Base-by-base conservation (phyloP, 2,888 invertebrate species). In the Harpalus rufipes region DNA sequence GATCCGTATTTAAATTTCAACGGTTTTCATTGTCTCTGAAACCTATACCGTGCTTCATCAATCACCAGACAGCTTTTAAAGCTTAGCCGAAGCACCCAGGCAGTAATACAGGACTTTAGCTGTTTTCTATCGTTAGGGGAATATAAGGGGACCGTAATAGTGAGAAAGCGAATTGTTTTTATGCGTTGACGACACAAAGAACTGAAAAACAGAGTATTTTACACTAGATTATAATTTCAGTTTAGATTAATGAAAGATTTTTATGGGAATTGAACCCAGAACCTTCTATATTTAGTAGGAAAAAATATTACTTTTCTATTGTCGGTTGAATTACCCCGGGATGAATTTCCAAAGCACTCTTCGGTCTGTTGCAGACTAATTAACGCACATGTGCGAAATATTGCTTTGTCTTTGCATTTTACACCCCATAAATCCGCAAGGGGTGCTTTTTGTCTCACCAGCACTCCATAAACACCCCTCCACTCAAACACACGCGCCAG, bases 331-430 rank as follows among this genome's bases (percentile, higher is more conserved):
- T 51, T 14, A 51, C 16, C 44, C 0, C 12, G 7, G 51, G 51
- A 14, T 12, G 32, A 14, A 39, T 32, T 14, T 32, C 32, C 32
- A 32, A 32, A 32, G 32, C 32, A 32, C 32, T 32, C 25, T 5
- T 18, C 21, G 18, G 7, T n/a, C 25, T n/a, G 32, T 56, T 32
- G 74, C 39, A 59, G 21, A 25, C 12, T 81, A 81, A 81, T 81
- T 81, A 81, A 81, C 41, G 83, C 72, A 61, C 83, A 76, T 76
- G 74, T 83, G 83, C 83, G 59, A 61, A 59, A 74, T 83, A 83
- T 83, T 32, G 76, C 83, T 74, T 83, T 83, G 83, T 83, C 83
- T 83, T 83, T 83, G 83, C 32, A 76, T 58, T 83, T 83, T 83
- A 44, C 83, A 83, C 83, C 58, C 83, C 83, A 83, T 83, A 83